Evolutionary conservation across 2,113 vertebrate species (phyloP), one percentile per base, ranked within the genome.

Genomic region (Burhinus oedicnemus): DNA sequence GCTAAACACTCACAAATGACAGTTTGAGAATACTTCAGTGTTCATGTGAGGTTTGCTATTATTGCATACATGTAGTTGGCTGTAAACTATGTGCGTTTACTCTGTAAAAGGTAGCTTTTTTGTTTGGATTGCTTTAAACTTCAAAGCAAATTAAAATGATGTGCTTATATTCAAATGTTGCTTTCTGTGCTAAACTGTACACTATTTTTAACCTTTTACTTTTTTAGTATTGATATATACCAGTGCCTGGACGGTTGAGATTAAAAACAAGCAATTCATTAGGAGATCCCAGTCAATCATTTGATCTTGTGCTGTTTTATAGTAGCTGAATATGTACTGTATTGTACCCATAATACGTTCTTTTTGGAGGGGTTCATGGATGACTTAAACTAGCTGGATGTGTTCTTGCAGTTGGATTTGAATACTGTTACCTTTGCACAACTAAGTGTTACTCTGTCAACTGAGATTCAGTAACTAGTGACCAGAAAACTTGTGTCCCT

Each of bases 51-150:
- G 95, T 96, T 97, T 95, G 90, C 95, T 98, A 14, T 96, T 98
- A 90, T 97, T 96, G 72, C 92, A 76, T 97, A 95, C 77, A 55
- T 97, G 89, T 98, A 97, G 70, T 72, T 97, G 91, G 93, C 97
- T 98, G 93, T 98, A 98, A 98, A 98, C 94, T 95, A 64, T 94
- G 91, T 98, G 97, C 97, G 94, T 98, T 97, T 98, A 92, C 44
- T 97, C 96, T 97, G 93, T 98, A 97, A 95, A 90, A 93, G 97
- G 87, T 90, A 92, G 95, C 57, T 90, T 96, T 88, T 96, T 96
- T 95, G 94, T 97, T 98, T 97, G 95, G 89, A 96, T 95, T 97
- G 94, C 97, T 97, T 97, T 97, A 94, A 97, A 97, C 66, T 96
- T 96, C 72, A 91, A 91, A 97, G 92, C 61, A 93, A 95, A 98